Evolutionary conservation across 2,797 vertebrate genomes (phyloP), one percentile per base, ranked within the genome.

Genomic region (Podargus strigoides): DNA sequence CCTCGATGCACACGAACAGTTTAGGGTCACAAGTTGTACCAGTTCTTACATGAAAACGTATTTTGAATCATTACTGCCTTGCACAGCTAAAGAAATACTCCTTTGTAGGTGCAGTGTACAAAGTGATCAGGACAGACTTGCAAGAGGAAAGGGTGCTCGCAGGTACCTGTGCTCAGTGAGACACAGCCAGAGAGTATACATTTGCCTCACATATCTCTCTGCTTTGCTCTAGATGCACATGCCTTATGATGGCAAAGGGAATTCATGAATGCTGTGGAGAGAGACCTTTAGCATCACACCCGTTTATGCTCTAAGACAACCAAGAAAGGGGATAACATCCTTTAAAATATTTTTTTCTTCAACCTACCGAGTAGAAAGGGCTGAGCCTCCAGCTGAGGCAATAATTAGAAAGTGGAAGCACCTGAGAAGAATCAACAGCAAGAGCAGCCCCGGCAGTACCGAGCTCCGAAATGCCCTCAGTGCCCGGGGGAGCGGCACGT

Each of bases 341-440:
- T 41, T 47, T 14, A 16, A 83, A 70, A 72, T 18, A 77, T n/a
- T n/a, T n/a, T n/a, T 64, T 72, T 34, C 50, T 44, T 63, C 70
- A 26, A 60, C 26, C 56, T 68, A 37, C 53, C 50, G 50, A 67
- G n/a, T 13, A 21, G 73, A 55, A 84, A 66, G 10, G 41, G 77
- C 50, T 12, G 41, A 60, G 69, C 63, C 72, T 73, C 86, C 92
- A 79, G 83, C 78, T 53, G 78, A 22, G 83, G 81, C 62, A 69
- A 89, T 93, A 96, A 94, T 23, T 91, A 50, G 28, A 36, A 91
- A 96, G 89, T 85, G 76, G 52, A 74, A 81, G 78, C 89, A 93
- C 34, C 87, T 60, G 80, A 91, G 49, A 20, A 42, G 67, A 85
- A 91, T 55, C 55, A 89, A 53, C 79, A 55, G 89, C 84, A 23